Evolutionary conservation across 2,113 vertebrate species (phyloP), one percentile per base, ranked within the genome.

Genomic region (Calonectris borealis): DNA sequence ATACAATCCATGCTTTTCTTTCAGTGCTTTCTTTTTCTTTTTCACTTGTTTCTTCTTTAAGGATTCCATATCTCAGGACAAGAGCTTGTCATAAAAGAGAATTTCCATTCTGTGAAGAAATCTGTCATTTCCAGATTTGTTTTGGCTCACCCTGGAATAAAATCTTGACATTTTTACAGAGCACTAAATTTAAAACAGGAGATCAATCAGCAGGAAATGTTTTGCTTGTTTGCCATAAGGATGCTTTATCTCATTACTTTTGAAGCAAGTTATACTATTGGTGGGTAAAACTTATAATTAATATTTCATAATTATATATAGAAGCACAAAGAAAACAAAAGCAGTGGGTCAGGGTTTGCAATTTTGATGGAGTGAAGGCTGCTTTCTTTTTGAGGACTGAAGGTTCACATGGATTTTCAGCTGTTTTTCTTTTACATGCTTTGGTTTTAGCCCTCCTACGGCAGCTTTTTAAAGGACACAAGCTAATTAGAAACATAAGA

Each of bases 401-500:
- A 86, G 34, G 36, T 26, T 86, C 54, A 71, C 24, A 22, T 20
- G 16, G 68, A 51, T 92, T 90, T 69, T 66, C 34, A 79, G 38
- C 25, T 75, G 21, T 31, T 94, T 89, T 87, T 31, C 55, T 94
- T 86, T 68, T 13, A 31, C 51, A n/a, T 8, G 10, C 4, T 52
- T 94, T 81, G 16, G 8, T 51, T 90, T 83, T 36, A 88, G 29
- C 13, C 9, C 94, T 89, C 66, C 38, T 34, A 32, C 11, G 38
- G 34, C 3, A 32, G 58, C 26, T 71, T 94, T 90, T 57, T 71
- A 91, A 94, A 88, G 75, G 60, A 88, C 48, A 51, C 8, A 5
- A 87, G 71, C 42, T 94, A 94, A 96, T 93, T 60, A 88, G 26
- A 70, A 95, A 72, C 48, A 7, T 75, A 51, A 81, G 54, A 80